Conservation (phyloP, 1,140 invertebrate genomes). For the Potamilus streckersoni region DNA sequence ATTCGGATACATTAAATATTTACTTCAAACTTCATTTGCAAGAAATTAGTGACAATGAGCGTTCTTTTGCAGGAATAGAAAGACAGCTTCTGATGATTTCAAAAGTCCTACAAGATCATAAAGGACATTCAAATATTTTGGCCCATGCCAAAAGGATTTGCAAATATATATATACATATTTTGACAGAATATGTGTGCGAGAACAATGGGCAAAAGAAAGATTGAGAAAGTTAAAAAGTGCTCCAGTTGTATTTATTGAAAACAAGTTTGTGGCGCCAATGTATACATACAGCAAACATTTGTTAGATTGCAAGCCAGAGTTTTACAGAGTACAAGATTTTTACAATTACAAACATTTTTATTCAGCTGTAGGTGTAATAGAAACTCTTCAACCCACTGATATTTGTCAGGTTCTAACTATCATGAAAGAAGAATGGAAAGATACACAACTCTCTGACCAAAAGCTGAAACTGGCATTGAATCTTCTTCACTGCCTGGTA, state of each 20-base stretch:
- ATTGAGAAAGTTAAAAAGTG: neutral
- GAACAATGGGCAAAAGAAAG: neutral
- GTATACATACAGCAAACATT: neutral
- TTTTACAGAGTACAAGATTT: constrained; percentile 1
- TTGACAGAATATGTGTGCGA: neutral
- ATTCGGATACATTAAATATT: neutral
- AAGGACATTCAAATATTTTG: neutral
- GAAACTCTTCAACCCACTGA: neutral
- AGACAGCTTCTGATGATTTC: neutral
- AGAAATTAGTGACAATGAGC: too few species aligned
- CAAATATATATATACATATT: constrained; percentile 7
- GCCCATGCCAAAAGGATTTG: neutral
- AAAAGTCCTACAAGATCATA: too few species aligned
- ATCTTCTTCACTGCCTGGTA: too few species aligned
- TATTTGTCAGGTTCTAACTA: neutral
- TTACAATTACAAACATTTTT: too few species aligned
- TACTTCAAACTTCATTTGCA: too few species aligned
- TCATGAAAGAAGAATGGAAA: neutral
- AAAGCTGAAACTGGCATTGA: neutral
- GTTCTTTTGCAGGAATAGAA: neutral
- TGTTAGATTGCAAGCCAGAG: constrained; percentile 10
- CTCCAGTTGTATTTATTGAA: constrained; percentile 9
- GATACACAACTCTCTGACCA: neutral
- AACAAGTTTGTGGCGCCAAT: constrained; percentile 2
- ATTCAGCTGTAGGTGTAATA: too few species aligned